Conservation (phyloP, 2,888 invertebrate genomes). For the Drosophila prostipennis region DNA sequence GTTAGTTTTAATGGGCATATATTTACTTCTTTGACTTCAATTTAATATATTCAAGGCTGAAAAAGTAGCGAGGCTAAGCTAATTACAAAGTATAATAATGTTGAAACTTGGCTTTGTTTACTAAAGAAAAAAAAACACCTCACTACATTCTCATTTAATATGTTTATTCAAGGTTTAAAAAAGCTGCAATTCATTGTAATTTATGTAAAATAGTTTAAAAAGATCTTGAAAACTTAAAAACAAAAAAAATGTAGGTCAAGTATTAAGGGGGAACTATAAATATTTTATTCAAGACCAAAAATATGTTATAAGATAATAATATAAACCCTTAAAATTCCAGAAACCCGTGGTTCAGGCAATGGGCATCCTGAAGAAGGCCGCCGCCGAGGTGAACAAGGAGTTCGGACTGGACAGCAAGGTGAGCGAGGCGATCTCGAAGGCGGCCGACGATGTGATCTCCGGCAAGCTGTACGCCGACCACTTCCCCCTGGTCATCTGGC, state of each 20-base stretch:
- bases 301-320: too few relatives aligned
- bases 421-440: constrained; percentile 94
- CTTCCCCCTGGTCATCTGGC: constrained; percentile 99
- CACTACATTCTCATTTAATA: neutral
- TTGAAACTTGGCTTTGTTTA: neutral
- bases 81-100: neutral
- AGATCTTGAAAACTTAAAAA: too few relatives aligned
- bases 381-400: constrained; percentile 97
- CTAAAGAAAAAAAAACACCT: neutral
- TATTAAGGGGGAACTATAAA: too few relatives aligned
- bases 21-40: neutral
- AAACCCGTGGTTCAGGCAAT: constrained; percentile 96
- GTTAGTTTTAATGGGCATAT: neutral
- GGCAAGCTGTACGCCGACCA: constrained; percentile 97
- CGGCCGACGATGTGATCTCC: constrained; percentile 96
- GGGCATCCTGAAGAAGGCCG: constrained; percentile 98
- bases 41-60: neutral
- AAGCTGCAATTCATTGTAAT: neutral
- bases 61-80: neutral
- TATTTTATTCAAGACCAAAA: too few relatives aligned
- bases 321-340: neutral
- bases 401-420: constrained; percentile 95
- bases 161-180: neutral
- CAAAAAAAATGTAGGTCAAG: too few relatives aligned
- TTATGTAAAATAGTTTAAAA: neutral